Conservation (phyloP, 2,113 vertebrate genomes). For the Halcyon malimbica region DNA sequence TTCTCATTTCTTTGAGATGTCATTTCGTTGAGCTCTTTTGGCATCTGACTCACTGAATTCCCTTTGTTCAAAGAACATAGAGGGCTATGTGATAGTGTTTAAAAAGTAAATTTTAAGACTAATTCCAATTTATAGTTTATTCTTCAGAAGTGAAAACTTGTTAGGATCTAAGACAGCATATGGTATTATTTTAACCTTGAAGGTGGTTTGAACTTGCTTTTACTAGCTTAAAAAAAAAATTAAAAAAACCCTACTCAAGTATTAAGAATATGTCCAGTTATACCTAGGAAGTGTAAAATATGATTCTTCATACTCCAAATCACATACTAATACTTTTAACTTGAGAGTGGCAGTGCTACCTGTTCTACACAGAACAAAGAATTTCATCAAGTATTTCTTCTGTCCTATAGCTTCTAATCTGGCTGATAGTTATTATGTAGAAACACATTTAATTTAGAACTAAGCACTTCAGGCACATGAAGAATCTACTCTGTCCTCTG, state of each 20-base stretch:
- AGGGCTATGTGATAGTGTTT: neutral
- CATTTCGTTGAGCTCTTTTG: neutral
- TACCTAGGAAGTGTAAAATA: neutral
- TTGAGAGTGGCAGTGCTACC: neutral
- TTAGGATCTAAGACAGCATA: neutral
- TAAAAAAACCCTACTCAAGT: neutral
- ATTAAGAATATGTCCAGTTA: neutral
- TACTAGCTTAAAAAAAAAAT: neutral
- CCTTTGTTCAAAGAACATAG: neutral
- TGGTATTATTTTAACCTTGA: neutral
- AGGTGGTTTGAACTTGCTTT: neutral
- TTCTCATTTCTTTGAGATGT: neutral
- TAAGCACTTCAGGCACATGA: neutral
- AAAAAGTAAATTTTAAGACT: constrained; percentile 8
- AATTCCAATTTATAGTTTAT: constrained; percentile 31
- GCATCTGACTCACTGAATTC: neutral
- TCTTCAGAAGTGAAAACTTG: constrained; percentile 23
- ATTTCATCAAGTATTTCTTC: neutral
- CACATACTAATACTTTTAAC: neutral
- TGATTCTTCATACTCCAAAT: neutral
- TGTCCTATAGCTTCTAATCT: neutral
- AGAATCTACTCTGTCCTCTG: neutral
- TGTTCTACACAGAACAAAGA: neutral
- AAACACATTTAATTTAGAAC: neutral
- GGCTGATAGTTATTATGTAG: neutral